phyloP scores from a whole-genome alignment of 2,113 vertebrate species.

The Ariopsis seemanni region DNA sequence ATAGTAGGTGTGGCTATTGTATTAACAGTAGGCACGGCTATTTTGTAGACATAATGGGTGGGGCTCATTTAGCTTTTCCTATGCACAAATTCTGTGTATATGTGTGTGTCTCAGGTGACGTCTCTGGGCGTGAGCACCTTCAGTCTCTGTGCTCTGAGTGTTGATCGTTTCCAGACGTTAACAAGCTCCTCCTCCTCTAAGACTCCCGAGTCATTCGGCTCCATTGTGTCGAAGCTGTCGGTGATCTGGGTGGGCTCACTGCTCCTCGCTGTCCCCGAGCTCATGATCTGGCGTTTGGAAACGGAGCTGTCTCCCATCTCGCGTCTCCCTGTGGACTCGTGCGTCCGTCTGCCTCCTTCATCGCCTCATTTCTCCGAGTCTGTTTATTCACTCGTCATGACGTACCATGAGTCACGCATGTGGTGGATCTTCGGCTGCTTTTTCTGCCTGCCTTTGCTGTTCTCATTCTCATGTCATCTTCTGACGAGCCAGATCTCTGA shows the following conservation, averaged over 20 bases:
- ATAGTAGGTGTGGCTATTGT: neutral
- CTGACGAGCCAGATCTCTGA: slow-evolving; percentile 79
- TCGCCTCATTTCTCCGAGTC: slow-evolving; percentile 76
- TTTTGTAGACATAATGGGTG: neutral
- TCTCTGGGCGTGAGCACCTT: slow-evolving; percentile 92
- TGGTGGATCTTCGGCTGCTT: slow-evolving; percentile 98
- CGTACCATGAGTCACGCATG: slow-evolving; percentile 89
- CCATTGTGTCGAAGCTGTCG: slow-evolving; percentile 89
- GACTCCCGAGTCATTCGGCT: slow-evolving; percentile 79
- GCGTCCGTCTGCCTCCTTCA: slow-evolving; percentile 78
- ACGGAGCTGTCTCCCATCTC: slow-evolving; percentile 66
- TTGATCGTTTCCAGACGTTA: slow-evolving; percentile 89
- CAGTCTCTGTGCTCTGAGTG: slow-evolving; percentile 92
- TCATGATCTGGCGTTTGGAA: slow-evolving; percentile 86
- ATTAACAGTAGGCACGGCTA: neutral
- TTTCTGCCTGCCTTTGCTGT: slow-evolving; percentile 91
- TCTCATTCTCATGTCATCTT: slow-evolving; percentile 88
- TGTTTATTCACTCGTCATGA: slow-evolving; percentile 85
- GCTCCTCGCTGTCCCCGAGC: slow-evolving; percentile 84
- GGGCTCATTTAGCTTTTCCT: neutral
- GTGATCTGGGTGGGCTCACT: slow-evolving; percentile 94
- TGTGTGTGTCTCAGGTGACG: slow-evolving; percentile 75
- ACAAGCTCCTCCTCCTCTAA: slow-evolving; percentile 75
- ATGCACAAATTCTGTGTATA: neutral
- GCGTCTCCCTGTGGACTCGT: slow-evolving; percentile 68